Evolutionary conservation across 2,113 vertebrate species (phyloP), one percentile per base, ranked within the genome.

Genomic region (Sminthopsis crassicaudata): DNA sequence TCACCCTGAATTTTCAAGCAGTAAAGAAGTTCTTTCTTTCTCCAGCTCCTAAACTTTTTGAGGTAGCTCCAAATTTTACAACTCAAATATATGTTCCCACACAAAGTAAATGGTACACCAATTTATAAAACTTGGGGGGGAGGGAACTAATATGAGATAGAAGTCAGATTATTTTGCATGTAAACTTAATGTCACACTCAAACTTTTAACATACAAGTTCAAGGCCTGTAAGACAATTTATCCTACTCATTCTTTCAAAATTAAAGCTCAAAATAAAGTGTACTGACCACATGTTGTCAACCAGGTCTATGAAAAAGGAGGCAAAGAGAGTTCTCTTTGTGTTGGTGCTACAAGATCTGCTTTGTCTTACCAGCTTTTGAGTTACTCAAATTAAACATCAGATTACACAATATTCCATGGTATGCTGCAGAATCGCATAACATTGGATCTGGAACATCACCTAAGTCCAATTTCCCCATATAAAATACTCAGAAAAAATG

Each of bases 1-100:
- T 60, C 9, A 96, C 46, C 53, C 94, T 97, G n/a, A n/a, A n/a
- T n/a, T 96, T 91, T 53, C 16, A 91, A 76, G 14, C 91, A 93
- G 23, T 46, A 95, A 48, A 94, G 53, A 94, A 93, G 92, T 90
- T 90, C 89, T 93, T 52, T 94, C 36, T 60, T 92, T 93, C 90
- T 4, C 9, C 51, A 57, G n/a, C n/a, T 76, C 95, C 92, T 42
- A 95, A 46, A 94, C 76, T 54, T 84, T 42, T 84, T 14, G n/a
- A 90, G 57, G 60, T 30, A 52, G 42, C 91, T 92, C 92, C 89
- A 76, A 91, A 51, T 76, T 92, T 92, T 48, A 89, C 19, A 94
- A n/a, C 57, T 94, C 84, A 84, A 42, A 23, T 89, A 57, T 9
- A 93, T 50, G 25, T 50, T 54, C 52, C 94, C 46, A 50, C 36